Evolutionary conservation across 2,797 vertebrate species (phyloP), one percentile per base, ranked within the genome.

Genomic region (Mionectes olivaceus): DNA sequence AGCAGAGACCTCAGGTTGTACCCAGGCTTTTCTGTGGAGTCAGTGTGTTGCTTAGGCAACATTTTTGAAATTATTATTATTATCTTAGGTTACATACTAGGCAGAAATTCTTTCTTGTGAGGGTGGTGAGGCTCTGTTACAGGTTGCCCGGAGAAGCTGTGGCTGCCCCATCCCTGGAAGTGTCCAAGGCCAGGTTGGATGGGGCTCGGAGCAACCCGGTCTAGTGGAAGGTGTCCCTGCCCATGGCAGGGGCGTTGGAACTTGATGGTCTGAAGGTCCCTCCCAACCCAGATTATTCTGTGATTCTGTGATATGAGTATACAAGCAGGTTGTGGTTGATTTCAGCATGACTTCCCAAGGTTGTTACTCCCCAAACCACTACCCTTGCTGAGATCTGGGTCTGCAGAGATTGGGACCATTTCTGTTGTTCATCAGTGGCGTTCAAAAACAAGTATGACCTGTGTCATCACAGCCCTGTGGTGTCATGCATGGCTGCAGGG

Each of bases 291-390:
- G 64, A 7, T 21, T 30, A 8, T 39, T 27, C 37, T 37, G 24
- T 39, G 43, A 33, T 56, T 63, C n/a, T 56, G 37, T 33, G 32
- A 16, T 25, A 16, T 21, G 56, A 13, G 11, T n/a, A 24, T 50
- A n/a, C 43, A 28, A 0, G 19, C 24, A 46, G 41, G 6, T 22
- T 47, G 15, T 19, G 16, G 19, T 9, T 0, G 1, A 22, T 32
- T 93, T 90, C 53, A 59, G 21, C 8, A 1, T 8, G 14, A 33
- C 19, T 86, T 43, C 32, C 9, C 49, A 21, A 55, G 19, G 22
- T 4, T 33, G 5, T 14, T 28, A 1, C 10, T 46, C 4, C 18
- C 8, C 3, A 10, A 24, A 30, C 12, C 1, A 0, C 25, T 68
- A 37, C 19, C 30, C 19, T n/a, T 70, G 33, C 7, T 23, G 47